A percentile compares a stretch with the other conserved stretches of the same genome.
phyloP scores from a whole-genome alignment of 2,888 invertebrate species.

The Salpingus planirostris region DNA sequence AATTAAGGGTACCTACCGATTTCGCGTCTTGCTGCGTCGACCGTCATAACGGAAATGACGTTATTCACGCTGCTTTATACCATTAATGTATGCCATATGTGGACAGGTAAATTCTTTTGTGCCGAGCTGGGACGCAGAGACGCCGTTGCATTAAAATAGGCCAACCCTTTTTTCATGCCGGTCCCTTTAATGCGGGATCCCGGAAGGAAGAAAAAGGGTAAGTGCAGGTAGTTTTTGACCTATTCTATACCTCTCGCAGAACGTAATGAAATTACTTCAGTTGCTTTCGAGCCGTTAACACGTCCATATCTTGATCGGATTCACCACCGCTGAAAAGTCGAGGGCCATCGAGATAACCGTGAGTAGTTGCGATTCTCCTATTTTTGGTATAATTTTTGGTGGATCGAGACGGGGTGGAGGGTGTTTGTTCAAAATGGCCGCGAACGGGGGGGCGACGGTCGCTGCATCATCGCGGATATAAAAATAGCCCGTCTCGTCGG shows the following conservation, averaged over 20 bases:
- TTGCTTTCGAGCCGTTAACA: constrained; percentile 34
- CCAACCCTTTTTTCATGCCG: constrained; percentile 32
- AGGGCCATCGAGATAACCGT: too few species aligned
- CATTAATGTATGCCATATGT: constrained; percentile 35
- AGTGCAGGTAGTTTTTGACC: constrained; percentile 41
- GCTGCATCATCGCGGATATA: too few species aligned
- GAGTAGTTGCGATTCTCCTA: too few species aligned
- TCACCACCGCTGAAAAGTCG: constrained; percentile 4
- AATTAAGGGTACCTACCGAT: too few species aligned
- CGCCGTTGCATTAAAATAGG: constrained; percentile 34
- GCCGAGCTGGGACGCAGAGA: constrained; percentile 20
- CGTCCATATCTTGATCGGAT: constrained; percentile 29
- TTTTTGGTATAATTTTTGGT: too few species aligned
- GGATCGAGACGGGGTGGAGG: too few species aligned
- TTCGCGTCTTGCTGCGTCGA: too few species aligned
- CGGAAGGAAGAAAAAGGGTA: constrained; percentile 40
- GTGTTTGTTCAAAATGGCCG: constrained; percentile 13
- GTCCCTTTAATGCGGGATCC: constrained; percentile 29
- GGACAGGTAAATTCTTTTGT: constrained; percentile 38
- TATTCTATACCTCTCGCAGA: constrained; percentile 26
- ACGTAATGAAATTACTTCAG: constrained; percentile 38
- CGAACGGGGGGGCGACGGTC: too few species aligned
- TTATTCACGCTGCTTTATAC: constrained; percentile 7
- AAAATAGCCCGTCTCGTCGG: too few species aligned
- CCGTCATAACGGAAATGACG: constrained; percentile 10